A percentile compares a stretch with the other conserved stretches of the same genome.
Evolutionary conservation across 2,797 vertebrate species (phyloP).

Genomic region (Melanotaenia pygmaea): DNA sequence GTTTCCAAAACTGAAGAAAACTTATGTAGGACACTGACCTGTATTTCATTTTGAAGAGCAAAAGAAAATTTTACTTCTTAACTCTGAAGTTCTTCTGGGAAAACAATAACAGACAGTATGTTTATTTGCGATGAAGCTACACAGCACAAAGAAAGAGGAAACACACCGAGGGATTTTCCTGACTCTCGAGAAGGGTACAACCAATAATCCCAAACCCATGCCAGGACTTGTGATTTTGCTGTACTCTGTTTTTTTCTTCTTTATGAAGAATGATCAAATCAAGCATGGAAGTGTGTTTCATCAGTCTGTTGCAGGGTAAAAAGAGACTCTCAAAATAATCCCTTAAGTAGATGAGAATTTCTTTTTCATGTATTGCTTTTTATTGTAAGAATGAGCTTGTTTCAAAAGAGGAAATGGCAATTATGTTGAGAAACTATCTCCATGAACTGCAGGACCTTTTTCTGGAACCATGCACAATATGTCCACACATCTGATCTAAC

Average conservation of each 20-base stretch:
- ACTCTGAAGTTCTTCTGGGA: slow-evolving; percentile 78
- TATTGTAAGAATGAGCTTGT: slow-evolving; percentile 56
- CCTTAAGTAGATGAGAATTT: slow-evolving; percentile 79
- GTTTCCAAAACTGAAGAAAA: slow-evolving; percentile 76
- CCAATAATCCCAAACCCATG: slow-evolving; percentile 83
- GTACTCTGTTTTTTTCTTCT: slow-evolving; percentile 59
- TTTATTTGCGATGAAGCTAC: slow-evolving; percentile 83
- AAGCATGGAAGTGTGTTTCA: slow-evolving; percentile 78
- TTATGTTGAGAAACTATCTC: slow-evolving; percentile 63
- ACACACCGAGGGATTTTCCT: slow-evolving; percentile 74
- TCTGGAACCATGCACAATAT: slow-evolving; percentile 48
- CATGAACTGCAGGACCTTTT: slow-evolving; percentile 59
- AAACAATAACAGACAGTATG: slow-evolving; percentile 84
- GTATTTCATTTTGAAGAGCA: slow-evolving; percentile 81
- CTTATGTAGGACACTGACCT: slow-evolving; percentile 85
- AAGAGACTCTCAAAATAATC: slow-evolving; percentile 84
- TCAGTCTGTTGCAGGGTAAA: slow-evolving; percentile 80
- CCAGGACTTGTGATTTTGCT: slow-evolving; percentile 76
- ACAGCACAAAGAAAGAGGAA: slow-evolving; percentile 79
- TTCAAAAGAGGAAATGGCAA: slow-evolving; percentile 63
- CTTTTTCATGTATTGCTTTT: slow-evolving; percentile 67
- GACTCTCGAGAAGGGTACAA: slow-evolving; percentile 82
- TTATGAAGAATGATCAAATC: slow-evolving; percentile 82
- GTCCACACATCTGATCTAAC: slow-evolving; percentile 72
- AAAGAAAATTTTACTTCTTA: slow-evolving; percentile 74